Base-by-base conservation (phyloP, 2,888 invertebrate genomes). In the Atethmia centrago region DNA sequence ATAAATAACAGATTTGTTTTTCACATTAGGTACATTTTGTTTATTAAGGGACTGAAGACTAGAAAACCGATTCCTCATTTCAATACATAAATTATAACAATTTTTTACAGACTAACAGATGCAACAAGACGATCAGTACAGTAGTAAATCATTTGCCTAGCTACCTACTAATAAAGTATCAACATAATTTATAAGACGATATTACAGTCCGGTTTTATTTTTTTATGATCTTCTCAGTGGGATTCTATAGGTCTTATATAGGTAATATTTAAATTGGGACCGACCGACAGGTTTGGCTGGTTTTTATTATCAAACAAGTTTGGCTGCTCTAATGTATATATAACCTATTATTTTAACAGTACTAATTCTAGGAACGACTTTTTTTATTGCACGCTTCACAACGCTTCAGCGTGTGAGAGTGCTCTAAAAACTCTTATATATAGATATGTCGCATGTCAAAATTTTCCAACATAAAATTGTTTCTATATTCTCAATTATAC, bases 221-320 rank as follows among this genome's bases (percentile, higher is more conserved):
- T 56, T 47, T 36, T 36, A 58, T 49, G 14, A 51, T 55, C 3
- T 65, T 7, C 7, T 53, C 21, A 28, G 25, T 49, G 42, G 21
- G 16, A 36, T 36, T 58, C n/a, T 45, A 14, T 75, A n/a, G 19
- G 19, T 67, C 28, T 36, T 58, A 19, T 45, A 14, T 75, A n/a
- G 19, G 19, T 67, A 21, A 53, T 53, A 56, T 55, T 83, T 55
- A 64, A 67, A 64, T 71, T 61, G 9, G 9, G 3, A 67, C 14
- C 1, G 28, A 53, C 62, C 4, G 2, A 70, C 74, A 21, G 31
- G 70, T 81, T 74, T 53, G 28, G 21, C 25, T 25, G 1, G 58
- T 61, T 70, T 68, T 31, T 36, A 45, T n/a, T 51, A 71, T 65
- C 71, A 71, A 71, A 71, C 59, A 56, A 53, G 71, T 65, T 68